A percentile compares a stretch with the other conserved stretches of the same genome.
Conservation (phyloP, 2,113 vertebrate species). For the Lamprotornis superbus region DNA sequence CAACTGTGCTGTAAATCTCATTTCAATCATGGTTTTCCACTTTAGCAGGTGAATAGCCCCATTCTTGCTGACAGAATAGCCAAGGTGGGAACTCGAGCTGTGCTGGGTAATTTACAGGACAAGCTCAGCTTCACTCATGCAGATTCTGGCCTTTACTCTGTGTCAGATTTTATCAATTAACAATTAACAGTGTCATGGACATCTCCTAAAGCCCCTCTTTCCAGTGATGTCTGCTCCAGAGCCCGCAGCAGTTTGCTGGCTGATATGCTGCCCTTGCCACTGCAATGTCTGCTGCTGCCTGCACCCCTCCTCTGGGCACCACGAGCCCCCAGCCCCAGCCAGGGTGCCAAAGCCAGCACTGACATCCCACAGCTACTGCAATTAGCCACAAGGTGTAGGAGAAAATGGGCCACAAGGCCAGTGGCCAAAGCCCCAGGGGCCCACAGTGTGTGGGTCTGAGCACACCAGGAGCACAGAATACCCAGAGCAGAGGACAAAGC, state of each 20-base stretch:
- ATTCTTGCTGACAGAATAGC: neutral
- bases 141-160: neutral
- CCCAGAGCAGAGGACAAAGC: neutral
- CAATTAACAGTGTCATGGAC: neutral
- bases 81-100: neutral
- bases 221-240: neutral
- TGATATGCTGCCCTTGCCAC: neutral
- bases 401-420: fast-evolving
- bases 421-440: neutral
- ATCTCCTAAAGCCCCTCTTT: neutral
- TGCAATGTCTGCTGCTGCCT: neutral
- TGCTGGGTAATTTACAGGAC: neutral
- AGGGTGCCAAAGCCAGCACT: fast-evolving
- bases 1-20: neutral
- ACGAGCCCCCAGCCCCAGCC: fast-evolving
- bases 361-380: fast-evolving
- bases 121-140: neutral
- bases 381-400: fast-evolving
- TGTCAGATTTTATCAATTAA: slow-evolving; percentile 24
- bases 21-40: neutral
- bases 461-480: fast-evolving
- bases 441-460: fast-evolving
- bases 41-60: neutral
- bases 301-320: neutral
- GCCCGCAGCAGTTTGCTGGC: neutral